Evolutionary conservation across 2,888 invertebrate species (phyloP), one percentile per base, ranked within the genome.

Genomic region (Alsophila aescularia): DNA sequence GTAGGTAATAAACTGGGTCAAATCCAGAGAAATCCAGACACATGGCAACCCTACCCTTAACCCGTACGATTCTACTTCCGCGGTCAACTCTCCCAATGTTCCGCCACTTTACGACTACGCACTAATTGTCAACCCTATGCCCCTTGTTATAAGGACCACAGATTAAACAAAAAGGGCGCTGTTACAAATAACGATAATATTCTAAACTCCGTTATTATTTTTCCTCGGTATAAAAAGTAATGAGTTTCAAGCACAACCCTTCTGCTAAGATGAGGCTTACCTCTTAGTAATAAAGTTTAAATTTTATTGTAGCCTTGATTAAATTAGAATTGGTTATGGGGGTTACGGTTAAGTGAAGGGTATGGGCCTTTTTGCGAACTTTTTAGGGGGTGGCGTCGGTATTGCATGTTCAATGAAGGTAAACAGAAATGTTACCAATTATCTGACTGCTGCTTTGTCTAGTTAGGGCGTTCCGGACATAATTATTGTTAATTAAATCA

Each of bases 151-250:
- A 72, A 64, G 66, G 62, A 24, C 45, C 62, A 69, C 65, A 64
- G 52, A 58, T 47, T 56, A 35, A 66, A 66, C 70, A 67, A 67
- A 36, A 77, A 71, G 71, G 70, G 68, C 62, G 61, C 52, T 66
- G 70, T 66, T 70, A 65, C 67, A 62, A 70, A 75, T 78, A 73
- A 80, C 76, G 78, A 75, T 78, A 74, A 77, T 77, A 70, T 75
- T 78, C 78, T 72, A 75, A 62, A 75, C 75, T 69, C 72, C 74
- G 77, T 81, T 79, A 79, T 81, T 73, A 72, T 77, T 78, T 75
- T 75, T 77, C 77, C 75, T 73, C 72, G 73, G 69, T 79, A 81
- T 83, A 83, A 84, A 83, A 84, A 79, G 75, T 79, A 79, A 83
- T 77, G 79, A 66, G 70, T 67, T 70, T 69, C 62, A 50, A 67